A percentile compares a stretch with the other conserved stretches of the same genome.
Evolutionary conservation across 2,113 vertebrate species (phyloP).

Genomic region (Gobio gobio): DNA sequence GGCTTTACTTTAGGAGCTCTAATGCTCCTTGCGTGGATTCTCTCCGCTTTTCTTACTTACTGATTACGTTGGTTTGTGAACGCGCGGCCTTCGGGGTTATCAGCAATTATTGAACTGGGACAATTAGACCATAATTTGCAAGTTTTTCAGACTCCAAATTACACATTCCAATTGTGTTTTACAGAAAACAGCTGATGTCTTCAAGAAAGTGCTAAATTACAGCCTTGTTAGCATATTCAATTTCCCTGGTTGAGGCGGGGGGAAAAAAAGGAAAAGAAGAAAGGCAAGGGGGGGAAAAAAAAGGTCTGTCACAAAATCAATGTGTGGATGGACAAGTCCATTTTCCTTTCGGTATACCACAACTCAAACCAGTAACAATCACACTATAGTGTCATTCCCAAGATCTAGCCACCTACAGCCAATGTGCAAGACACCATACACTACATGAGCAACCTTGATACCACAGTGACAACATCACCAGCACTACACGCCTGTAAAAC

Average conservation of each 20-base stretch:
- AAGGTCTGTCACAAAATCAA: slow-evolving; percentile 46
- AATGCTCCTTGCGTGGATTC: background rate
- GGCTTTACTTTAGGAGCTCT: slow-evolving; percentile 3
- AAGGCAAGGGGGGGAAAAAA: slow-evolving; percentile 14
- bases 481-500: slow-evolving; percentile 29
- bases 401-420: slow-evolving; percentile 53
- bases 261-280: slow-evolving; percentile 12
- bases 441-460: slow-evolving; percentile 53
- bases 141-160: slow-evolving; percentile 29
- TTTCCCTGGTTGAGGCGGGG: slow-evolving; percentile 22
- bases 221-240: slow-evolving; percentile 53
- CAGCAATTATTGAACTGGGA: slow-evolving; percentile 34
- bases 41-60: background rate
- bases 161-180: slow-evolving; percentile 52
- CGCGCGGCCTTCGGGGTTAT: slow-evolving; percentile 6
- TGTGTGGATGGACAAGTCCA: slow-evolving; percentile 54
- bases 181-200: slow-evolving; percentile 52
- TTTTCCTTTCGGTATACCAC: slow-evolving; percentile 23
- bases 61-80: slow-evolving; percentile 12
- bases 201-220: slow-evolving; percentile 39
- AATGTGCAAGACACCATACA: slow-evolving; percentile 56
- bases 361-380: slow-evolving; percentile 40
- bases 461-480: slow-evolving; percentile 47
- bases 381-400: slow-evolving; percentile 48
- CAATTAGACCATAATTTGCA: slow-evolving; percentile 40